Evolutionary conservation across 1,140 invertebrate species (phyloP).

Genomic region (Ceratosolen solmsi): DNA sequence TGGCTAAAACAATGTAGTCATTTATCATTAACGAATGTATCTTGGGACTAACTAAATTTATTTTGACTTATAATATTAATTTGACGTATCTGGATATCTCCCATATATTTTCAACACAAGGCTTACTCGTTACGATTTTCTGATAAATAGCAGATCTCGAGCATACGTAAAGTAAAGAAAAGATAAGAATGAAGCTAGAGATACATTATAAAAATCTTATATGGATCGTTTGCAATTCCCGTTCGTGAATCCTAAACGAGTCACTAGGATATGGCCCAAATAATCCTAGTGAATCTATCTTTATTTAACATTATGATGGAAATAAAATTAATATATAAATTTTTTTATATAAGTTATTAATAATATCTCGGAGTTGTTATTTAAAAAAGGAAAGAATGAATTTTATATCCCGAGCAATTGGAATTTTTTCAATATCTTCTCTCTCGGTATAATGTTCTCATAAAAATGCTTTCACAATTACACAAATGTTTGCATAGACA

Average conservation of each 20-base stretch:
- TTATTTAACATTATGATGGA: neutral
- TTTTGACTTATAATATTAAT: neutral
- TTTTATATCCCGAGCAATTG: neutral
- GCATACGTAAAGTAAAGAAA: neutral
- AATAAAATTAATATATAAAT: neutral
- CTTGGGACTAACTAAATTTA: neutral
- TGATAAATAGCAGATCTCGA: neutral
- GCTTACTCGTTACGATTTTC: neutral
- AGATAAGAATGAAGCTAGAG: neutral
- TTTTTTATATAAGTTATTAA: neutral
- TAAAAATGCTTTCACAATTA: neutral
- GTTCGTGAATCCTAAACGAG: neutral
- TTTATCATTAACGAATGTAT: neutral
- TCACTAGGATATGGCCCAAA: neutral
- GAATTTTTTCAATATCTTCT: neutral
- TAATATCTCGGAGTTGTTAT: neutral
- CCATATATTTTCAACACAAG: neutral
- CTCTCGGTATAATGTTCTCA: neutral
- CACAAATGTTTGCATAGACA: neutral
- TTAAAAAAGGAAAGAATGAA: neutral
- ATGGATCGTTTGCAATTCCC: neutral
- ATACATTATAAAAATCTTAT: neutral
- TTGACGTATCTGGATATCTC: neutral
- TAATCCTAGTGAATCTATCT: neutral
- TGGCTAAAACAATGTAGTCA: neutral